Evolutionary conservation across 2,888 invertebrate genomes (phyloP).

Genomic region (Penaeus monodon): DNA sequence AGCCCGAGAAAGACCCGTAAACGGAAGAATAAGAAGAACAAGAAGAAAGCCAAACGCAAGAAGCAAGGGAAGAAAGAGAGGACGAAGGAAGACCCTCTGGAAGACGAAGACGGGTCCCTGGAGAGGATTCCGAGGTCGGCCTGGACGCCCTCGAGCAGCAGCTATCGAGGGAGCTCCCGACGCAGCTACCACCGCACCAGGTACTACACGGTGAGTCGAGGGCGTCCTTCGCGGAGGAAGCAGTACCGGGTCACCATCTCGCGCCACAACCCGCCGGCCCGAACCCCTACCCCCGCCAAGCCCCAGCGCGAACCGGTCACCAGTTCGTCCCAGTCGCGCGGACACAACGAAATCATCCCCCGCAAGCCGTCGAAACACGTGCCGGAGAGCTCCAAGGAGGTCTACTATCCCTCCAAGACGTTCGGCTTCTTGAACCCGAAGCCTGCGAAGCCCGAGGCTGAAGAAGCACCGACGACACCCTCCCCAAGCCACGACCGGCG

Average conservation of each 20-base stretch:
- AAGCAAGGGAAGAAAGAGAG: not conserved
- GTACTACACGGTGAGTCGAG: conserved; percentile 13
- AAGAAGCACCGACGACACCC: not conserved
- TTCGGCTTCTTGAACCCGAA: conserved; percentile 12
- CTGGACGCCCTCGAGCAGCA: not conserved
- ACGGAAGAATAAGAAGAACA: not conserved
- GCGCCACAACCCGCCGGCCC: not conserved
- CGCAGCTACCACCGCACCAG: conserved; percentile 14
- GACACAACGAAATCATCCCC: conserved; percentile 46
- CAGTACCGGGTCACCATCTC: conserved; percentile 28
- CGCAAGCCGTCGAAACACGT: conserved; percentile 29
- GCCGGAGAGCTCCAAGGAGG: not conserved
- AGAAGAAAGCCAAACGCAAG: not conserved
- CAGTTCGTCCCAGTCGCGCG: not conserved
- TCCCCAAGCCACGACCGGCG: too few relatives aligned
- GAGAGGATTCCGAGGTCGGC: conserved; percentile 33
- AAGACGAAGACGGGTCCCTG: not conserved
- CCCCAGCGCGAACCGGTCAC: not conserved
- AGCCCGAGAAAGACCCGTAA: not conserved
- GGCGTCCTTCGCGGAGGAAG: not conserved
- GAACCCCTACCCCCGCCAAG: too few relatives aligned
- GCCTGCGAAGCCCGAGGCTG: not conserved
- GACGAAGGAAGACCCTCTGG: not conserved
- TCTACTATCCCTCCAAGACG: conserved; percentile 21
- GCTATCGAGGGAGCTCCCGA: not conserved